A percentile compares a stretch with the other conserved stretches of the same genome.
phyloP scores from a whole-genome alignment of 2,113 vertebrate species.

The Scomber scombrus region DNA sequence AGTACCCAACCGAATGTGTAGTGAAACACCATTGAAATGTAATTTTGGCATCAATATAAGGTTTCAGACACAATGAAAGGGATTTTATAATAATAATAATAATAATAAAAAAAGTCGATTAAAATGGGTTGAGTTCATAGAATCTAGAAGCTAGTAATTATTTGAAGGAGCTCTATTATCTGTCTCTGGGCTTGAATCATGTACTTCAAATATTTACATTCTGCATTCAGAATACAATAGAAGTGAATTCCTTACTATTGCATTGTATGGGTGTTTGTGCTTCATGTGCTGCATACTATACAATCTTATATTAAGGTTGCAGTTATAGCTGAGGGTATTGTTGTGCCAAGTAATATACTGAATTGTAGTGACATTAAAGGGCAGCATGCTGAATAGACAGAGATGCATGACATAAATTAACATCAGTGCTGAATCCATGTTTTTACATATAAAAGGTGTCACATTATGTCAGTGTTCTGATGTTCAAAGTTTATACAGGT shows the following conservation, averaged over 20 bases:
- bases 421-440: neutral
- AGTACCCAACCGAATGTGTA: too few relatives aligned
- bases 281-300: neutral
- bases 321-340: neutral
- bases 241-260: neutral
- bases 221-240: neutral
- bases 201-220: too few relatives aligned
- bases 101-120: too few relatives aligned
- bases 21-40: too few relatives aligned
- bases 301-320: neutral
- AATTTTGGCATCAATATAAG: too few relatives aligned
- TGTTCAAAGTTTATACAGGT: neutral
- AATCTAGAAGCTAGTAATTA: too few relatives aligned
- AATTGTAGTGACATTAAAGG: slow-evolving; percentile 15
- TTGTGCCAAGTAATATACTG: slow-evolving; percentile 8
- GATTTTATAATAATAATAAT: neutral
- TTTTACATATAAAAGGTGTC: neutral
- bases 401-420: neutral
- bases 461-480: neutral
- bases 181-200: too few relatives aligned
- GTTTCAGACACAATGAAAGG: neutral
- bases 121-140: neutral
- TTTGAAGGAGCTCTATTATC: too few relatives aligned
- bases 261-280: neutral
- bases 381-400: neutral